Evolutionary conservation across 2,113 vertebrate genomes (phyloP).

Genomic region (Vombatus ursinus): DNA sequence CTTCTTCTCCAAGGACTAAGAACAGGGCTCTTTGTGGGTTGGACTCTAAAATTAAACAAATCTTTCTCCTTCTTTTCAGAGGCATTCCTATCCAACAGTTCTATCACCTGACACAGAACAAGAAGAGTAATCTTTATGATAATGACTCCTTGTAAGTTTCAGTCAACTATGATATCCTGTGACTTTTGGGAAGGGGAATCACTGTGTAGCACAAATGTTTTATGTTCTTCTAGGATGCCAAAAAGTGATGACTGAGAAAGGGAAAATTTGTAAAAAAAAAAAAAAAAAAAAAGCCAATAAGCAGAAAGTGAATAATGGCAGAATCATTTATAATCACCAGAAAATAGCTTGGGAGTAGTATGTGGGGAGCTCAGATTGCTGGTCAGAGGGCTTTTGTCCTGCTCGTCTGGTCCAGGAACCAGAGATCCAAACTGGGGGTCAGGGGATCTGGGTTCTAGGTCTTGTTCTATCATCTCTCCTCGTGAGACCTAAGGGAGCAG

Average conservation of each 20-base stretch:
- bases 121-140: constrained; percentile 80
- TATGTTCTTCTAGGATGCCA: constrained; percentile 9
- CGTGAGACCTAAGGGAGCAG: too few relatives aligned
- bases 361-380: background rate
- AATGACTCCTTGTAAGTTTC: constrained; percentile 86
- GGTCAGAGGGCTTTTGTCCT: background rate
- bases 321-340: background rate
- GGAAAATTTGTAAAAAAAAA: too few relatives aligned
- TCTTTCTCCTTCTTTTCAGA: constrained; percentile 74
- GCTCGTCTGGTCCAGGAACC: background rate
- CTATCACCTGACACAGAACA: constrained; percentile 76
- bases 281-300: background rate
- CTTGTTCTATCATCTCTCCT: too few relatives aligned
- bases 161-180: background rate
- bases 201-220: background rate
- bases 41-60: background rate
- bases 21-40: background rate
- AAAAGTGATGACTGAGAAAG: background rate
- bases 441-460: too few relatives aligned
- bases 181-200: background rate
- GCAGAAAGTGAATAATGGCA: background rate
- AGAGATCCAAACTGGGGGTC: too few relatives aligned
- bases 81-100: constrained; percentile 73
- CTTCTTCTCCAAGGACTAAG: background rate
- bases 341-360: background rate